phyloP scores from a whole-genome alignment of 2,888 invertebrate species.

The Torymus auratus region DNA sequence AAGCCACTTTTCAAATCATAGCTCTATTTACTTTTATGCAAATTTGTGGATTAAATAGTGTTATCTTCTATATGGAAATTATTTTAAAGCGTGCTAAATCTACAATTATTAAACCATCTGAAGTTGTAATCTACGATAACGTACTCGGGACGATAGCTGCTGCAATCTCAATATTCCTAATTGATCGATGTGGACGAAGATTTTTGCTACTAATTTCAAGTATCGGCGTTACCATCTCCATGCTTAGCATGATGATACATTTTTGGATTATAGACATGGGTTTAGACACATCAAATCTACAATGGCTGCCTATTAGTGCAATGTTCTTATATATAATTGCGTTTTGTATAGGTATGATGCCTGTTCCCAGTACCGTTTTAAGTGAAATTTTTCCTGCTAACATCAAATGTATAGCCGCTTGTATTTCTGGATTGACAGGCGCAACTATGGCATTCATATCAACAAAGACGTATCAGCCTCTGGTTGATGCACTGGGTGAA shows the following conservation, averaged over 20 bases:
- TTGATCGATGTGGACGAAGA: conserved; percentile 70
- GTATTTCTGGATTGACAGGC: conserved; percentile 62
- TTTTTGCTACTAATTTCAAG: conserved; percentile 66
- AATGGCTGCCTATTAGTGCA: conserved; percentile 37
- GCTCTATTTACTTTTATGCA: conserved; percentile 68
- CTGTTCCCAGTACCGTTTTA: conserved; percentile 66
- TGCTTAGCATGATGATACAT: conserved; percentile 49
- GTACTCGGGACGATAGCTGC: conserved; percentile 63
- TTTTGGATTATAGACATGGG: conserved; percentile 61
- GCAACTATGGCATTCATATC: conserved; percentile 65
- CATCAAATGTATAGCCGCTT: conserved; percentile 66
- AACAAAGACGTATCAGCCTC: conserved; percentile 66
- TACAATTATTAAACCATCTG: conserved; percentile 64
- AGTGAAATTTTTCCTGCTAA: conserved; percentile 68
- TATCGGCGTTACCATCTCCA: conserved; percentile 61
- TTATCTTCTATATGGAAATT: conserved; percentile 70
- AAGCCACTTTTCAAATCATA: conserved; percentile 64
- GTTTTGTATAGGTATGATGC: conserved; percentile 58
- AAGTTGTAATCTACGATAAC: conserved; percentile 67
- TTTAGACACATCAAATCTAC: background rate
- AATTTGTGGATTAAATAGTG: conserved; percentile 66
- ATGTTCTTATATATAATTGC: conserved; percentile 43
- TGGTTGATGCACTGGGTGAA: conserved; percentile 63
- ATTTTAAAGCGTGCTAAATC: conserved; percentile 66
- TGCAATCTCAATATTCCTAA: conserved; percentile 63